phyloP scores from a whole-genome alignment of 1,140 invertebrate species.

The Metopolophium dirhodum region DNA sequence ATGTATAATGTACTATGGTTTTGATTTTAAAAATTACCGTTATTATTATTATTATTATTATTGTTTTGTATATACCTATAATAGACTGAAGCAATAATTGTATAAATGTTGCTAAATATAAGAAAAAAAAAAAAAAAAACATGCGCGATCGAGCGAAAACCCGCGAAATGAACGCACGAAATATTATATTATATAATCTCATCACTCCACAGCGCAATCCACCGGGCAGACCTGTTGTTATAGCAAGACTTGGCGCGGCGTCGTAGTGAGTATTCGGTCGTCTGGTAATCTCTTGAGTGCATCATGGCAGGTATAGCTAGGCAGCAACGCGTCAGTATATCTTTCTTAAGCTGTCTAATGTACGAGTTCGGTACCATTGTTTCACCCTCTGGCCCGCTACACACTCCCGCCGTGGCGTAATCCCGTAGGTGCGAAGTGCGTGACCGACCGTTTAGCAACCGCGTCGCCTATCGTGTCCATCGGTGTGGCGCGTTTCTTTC shows the following conservation, averaged over 20 bases:
- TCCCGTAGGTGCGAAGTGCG: conserved; percentile 7
- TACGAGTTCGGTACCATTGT: not conserved
- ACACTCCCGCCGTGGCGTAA: not conserved
- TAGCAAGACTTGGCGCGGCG: not conserved
- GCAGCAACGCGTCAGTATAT: not conserved
- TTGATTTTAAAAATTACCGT: too few relatives aligned
- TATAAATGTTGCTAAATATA: not conserved
- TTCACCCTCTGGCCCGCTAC: not conserved
- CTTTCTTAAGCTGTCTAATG: conserved; percentile 12
- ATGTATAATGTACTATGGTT: too few relatives aligned
- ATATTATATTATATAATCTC: not conserved
- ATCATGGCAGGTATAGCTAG: not conserved
- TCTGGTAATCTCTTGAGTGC: not conserved
- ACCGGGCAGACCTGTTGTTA: not conserved
- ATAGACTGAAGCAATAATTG: not conserved
- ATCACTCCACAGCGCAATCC: not conserved
- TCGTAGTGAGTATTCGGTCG: not conserved
- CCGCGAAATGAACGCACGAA: not conserved
- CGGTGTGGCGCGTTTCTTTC: not conserved
- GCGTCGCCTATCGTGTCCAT: not conserved
- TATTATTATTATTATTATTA: too few relatives aligned
- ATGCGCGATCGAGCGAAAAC: not conserved
- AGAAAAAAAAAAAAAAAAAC: not conserved
- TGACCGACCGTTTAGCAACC: conserved; percentile 2
- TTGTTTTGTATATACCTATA: not conserved